A percentile compares a stretch with the other conserved stretches of the same genome.
These are phyloP conservation scores for Eupithecia subumbrata DNA, from an alignment of 2,888 invertebrate genomes.

Conservation along the genomic window DNA sequence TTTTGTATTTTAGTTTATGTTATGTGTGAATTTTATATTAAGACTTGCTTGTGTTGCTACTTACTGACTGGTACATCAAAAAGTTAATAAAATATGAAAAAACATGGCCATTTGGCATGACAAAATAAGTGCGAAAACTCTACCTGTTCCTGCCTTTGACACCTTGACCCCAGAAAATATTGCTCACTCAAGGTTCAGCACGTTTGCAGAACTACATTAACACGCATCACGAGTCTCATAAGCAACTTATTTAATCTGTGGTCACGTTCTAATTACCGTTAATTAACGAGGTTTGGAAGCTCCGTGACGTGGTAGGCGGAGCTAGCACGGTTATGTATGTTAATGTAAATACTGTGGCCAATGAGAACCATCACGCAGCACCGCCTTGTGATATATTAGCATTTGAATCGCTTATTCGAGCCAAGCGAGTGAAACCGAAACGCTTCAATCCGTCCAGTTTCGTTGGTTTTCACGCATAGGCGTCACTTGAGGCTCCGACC, in stretches of 20 bases:
- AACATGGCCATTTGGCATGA: neutral
- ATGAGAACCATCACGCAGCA: constrained; percentile 74
- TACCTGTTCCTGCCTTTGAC: constrained; percentile 16
- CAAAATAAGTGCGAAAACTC: constrained; percentile 6
- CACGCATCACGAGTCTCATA: constrained; percentile 51
- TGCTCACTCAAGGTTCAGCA: constrained; percentile 36
- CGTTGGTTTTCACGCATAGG: constrained; percentile 63
- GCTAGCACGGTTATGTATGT: constrained; percentile 74
- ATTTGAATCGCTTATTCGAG: constrained; percentile 81
- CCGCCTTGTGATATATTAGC: constrained; percentile 83
- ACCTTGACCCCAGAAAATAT: constrained; percentile 25
- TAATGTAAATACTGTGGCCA: constrained; percentile 79
- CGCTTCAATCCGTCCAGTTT: constrained; percentile 50
- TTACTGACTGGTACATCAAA: neutral
- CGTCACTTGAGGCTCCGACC: constrained; percentile 56
- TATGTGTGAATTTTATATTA: neutral
- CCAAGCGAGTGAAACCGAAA: constrained; percentile 51
- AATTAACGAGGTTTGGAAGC: constrained; percentile 77
- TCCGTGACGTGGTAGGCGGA: constrained; percentile 77
- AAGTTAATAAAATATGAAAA: neutral
- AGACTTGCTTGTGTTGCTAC: neutral
- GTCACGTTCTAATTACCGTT: constrained; percentile 77
- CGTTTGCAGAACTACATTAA: constrained; percentile 49
- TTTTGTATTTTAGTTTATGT: neutral
- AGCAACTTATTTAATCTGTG: neutral